Base-by-base conservation (phyloP, 2,113 vertebrate genomes). In the Xenopus laevis region DNA sequence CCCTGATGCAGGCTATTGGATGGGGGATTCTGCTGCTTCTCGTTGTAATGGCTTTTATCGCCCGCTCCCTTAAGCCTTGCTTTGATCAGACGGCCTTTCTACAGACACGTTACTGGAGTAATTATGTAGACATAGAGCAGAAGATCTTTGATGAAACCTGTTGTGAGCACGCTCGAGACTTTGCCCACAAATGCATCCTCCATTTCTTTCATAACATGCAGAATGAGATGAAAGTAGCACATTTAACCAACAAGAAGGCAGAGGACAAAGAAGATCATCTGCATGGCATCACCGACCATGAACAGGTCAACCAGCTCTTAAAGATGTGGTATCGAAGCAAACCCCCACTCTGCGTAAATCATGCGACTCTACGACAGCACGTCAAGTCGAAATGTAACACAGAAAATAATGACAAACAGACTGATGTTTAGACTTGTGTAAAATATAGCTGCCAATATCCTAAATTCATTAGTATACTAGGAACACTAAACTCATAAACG, bases 111-210 rank as follows among this genome's bases (percentile, higher is more conserved):
- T 97, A 98, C 87, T 98, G 96, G 97, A 98, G 95, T 87, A 98
- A 95, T 86, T 99, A 97, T 78, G 89, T 98, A 0, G 95, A 98
- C 40, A 87, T 98, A 0, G 95, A 98, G 81, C 94, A 97, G 85
- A 98, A 96, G 84, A 89, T 96, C 72, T 98, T 99, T 3, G 94
- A 99, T 0, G 95, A 98, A 83, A 95, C 94, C 0, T 98, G 96
- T 68, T 92, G 96, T 13, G 91, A 96, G 71, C 96, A 97, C 4
- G 94, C 95, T 4, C 89, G 91, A 1, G 93, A 94, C 80, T 98
- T 98, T 1, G 95, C 97, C 13, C 93, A 91, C 50, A 93, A 90
- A 71, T 95, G 95, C 33, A 94, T 98, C 78, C 87, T 94, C 73
- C 93, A 95, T 82, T 98, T 97, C 84, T 97, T 99, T 0, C 82